Evolutionary conservation across 2,113 vertebrate genomes (phyloP).

Genomic region (Ariopsis seemanni): DNA sequence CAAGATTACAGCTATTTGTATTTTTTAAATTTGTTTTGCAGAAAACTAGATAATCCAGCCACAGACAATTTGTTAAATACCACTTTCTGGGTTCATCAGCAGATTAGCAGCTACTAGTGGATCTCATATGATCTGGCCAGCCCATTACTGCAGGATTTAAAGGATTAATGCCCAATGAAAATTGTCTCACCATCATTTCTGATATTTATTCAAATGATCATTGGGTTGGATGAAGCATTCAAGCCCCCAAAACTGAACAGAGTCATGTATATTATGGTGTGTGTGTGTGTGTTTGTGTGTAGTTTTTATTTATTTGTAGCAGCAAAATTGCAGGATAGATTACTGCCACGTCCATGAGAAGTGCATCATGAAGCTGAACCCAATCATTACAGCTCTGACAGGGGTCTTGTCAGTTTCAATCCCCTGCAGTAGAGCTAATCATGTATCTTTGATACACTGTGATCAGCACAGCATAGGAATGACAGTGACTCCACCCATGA

Average conservation of each 20-base stretch:
- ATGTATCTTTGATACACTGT: constrained; percentile 29
- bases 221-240: constrained; percentile 7
- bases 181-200: constrained; percentile 60
- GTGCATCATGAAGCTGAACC: constrained; percentile 1
- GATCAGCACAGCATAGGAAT: constrained; percentile 1
- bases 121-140: constrained; percentile 78
- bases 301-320: not conserved
- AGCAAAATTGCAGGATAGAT: constrained; percentile 20
- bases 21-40: constrained; percentile 62
- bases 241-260: not conserved
- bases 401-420: constrained; percentile 31
- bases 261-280: constrained; percentile 25
- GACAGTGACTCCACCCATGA: not conserved
- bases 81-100: constrained; percentile 76
- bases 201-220: constrained; percentile 44
- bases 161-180: constrained; percentile 70
- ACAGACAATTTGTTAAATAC: constrained; percentile 74
- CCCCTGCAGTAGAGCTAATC: constrained; percentile 5
- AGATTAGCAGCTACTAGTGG: constrained; percentile 75
- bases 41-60: constrained; percentile 72
- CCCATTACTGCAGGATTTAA: constrained; percentile 77
- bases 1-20: constrained; percentile 36
- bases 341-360: constrained; percentile 15
- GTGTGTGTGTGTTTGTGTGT: not conserved
- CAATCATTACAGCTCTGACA: constrained; percentile 11